Evolutionary conservation across 37 sponge, comb jelly and placozoan species (phyloP).

Genomic region (Ianthella basta): DNA sequence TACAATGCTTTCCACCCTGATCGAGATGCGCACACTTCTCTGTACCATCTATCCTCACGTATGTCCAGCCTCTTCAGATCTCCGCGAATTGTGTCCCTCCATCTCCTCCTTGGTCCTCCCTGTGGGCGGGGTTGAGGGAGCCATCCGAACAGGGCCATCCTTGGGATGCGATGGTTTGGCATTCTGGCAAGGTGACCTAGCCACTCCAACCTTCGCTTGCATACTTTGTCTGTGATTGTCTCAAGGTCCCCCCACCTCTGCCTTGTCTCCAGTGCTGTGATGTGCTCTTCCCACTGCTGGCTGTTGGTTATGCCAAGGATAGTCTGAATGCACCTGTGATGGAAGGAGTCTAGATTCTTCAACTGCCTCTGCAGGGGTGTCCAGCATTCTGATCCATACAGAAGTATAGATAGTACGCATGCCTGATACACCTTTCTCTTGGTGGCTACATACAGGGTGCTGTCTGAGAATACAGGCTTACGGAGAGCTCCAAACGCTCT

Average conservation of each 20-base stretch:
- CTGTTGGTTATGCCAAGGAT: constrained; percentile 25
- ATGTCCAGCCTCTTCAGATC: constrained; percentile 10
- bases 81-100: constrained; percentile 8
- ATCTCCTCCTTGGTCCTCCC: constrained; percentile 18
- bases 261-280: constrained; percentile 28
- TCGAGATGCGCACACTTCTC: too few species aligned
- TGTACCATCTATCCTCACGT: too few species aligned
- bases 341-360: constrained; percentile 13
- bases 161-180: constrained; percentile 29
- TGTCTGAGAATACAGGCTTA: constrained; percentile 13
- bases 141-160: constrained; percentile 19
- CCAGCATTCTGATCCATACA: constrained; percentile 30
- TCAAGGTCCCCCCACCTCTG: constrained; percentile 21
- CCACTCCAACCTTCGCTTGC: constrained; percentile 14
- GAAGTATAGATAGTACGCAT: constrained; percentile 3
- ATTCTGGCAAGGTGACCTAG: constrained; percentile 30
- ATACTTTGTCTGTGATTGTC: constrained; percentile 19
- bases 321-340: constrained; percentile 15
- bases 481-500: constrained; percentile 19
- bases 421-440: constrained; percentile 21
- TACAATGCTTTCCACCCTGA: too few species aligned
- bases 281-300: constrained; percentile 22
- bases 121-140: constrained; percentile 23
- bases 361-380: constrained; percentile 11
- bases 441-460: constrained; percentile 4